These are phyloP conservation scores for Stichopus horrens DNA, from an alignment of 53 echinoderm and acorn worm species.

Conservation along the genomic window DNA sequence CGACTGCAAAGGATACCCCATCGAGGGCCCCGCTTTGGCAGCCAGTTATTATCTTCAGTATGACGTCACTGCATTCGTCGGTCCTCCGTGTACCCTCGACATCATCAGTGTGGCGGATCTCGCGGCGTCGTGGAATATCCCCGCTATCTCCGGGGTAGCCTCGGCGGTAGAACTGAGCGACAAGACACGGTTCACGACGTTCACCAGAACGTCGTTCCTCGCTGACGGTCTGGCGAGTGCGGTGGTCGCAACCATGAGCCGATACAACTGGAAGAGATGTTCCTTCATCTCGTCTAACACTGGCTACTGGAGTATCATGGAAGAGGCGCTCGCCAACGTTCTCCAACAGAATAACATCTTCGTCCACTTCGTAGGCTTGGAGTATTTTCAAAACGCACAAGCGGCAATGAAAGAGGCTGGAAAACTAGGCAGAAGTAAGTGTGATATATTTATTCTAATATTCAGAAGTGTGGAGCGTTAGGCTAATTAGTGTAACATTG, in stretches of 20 bases:
- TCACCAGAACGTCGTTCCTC: constrained; percentile 55
- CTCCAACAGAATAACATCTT: constrained; percentile 43
- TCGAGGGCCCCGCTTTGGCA: constrained; percentile 60
- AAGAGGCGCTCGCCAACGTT: constrained; percentile 34
- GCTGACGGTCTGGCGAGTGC: constrained; percentile 54
- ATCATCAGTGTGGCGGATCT: constrained; percentile 65
- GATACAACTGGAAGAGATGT: constrained; percentile 46
- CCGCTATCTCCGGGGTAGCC: constrained; percentile 68
- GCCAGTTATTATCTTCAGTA: constrained; percentile 56
- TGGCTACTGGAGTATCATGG: constrained; percentile 48
- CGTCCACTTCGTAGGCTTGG: constrained; percentile 53
- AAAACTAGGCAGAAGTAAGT: constrained; percentile 65
- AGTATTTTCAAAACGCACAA: constrained; percentile 42
- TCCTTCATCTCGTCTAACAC: constrained; percentile 45
- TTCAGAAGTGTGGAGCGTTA: background rate
- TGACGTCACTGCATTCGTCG: constrained; percentile 61
- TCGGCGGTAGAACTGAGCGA: constrained; percentile 47
- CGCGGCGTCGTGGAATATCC: constrained; percentile 69
- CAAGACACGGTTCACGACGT: constrained; percentile 53
- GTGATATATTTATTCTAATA: background rate
- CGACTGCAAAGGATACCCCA: constrained; percentile 41
- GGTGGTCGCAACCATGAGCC: constrained; percentile 33
- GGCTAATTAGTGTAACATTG: too few species aligned
- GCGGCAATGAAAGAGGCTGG: constrained; percentile 64
- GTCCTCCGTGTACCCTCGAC: constrained; percentile 72